Percentiles rank a stretch among this genome's conserved stretches.
Evolutionary conservation across 2,888 invertebrate genomes (phyloP).

Genomic region (Netelia melanura): DNA sequence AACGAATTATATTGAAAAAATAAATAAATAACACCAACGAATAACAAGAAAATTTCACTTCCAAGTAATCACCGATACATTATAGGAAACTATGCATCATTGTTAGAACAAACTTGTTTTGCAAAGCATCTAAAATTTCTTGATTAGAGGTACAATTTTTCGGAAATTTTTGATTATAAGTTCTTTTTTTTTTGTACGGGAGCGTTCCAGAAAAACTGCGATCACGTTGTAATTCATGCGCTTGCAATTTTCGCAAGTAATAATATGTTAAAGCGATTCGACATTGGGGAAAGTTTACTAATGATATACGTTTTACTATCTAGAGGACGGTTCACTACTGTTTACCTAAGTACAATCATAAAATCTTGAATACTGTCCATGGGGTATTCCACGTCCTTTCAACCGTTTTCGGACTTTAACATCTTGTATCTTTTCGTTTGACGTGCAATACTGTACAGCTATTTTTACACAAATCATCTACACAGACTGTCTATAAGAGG

Average conservation of each 20-base stretch:
- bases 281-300: conserved; percentile 8
- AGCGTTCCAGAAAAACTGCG: conserved; percentile 10
- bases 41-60: conserved; percentile 10
- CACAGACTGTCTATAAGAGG: conserved; percentile 16
- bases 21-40: background rate
- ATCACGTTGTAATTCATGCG: conserved; percentile 19
- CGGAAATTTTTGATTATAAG: conserved; percentile 32
- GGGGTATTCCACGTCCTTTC: too few relatives aligned
- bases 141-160: conserved; percentile 35
- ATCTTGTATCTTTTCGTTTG: too few relatives aligned
- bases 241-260: conserved; percentile 18
- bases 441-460: conserved; percentile 3
- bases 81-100: conserved; percentile 28
- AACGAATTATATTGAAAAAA: conserved; percentile 22
- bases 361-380: conserved; percentile 42
- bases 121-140: conserved; percentile 18
- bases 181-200: conserved; percentile 8
- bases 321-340: conserved; percentile 62
- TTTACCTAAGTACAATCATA: conserved; percentile 43
- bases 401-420: too few relatives aligned
- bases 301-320: conserved; percentile 24
- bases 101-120: conserved; percentile 36
- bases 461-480: conserved; percentile 10
- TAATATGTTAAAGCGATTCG: conserved; percentile 1
- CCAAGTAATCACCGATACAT: conserved; percentile 26